Evolutionary conservation across 2,888 invertebrate genomes (phyloP), one percentile per base, ranked within the genome.

Genomic region (Geophilus truncorum): DNA sequence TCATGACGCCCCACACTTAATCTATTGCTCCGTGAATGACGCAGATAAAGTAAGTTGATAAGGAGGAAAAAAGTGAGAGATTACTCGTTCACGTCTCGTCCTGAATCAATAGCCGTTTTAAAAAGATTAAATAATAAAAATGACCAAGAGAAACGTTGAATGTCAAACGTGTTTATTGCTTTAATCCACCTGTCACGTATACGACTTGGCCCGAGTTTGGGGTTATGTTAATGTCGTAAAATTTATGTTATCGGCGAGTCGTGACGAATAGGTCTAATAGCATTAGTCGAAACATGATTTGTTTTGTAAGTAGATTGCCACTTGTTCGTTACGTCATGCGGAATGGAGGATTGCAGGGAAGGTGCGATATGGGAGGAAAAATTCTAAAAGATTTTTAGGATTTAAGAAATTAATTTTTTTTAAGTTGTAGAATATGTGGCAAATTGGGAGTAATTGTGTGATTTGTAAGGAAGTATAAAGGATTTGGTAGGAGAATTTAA

Each of bases 1-100:
- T 28, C 9, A 25, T 28, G 28, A 70, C 45, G 45, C 45, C 45
- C n/a, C 45, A 45, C 3, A 45, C 70, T 6, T 70, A 70, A 70
- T 70, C 70, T 70, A 70, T 70, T 70, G 15, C 28, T n/a, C 28
- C n/a, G 28, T 70, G 70, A 70, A 70, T 70, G 28, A 70, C 70
- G 70, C 70, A 70, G 28, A 70, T 70, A 70, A 28, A 70, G 51
- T 51, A 51, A 21, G 4, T 51, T 51, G 51, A 51, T 51, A 51
- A 51, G 51, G 18, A 18, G n/a, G n/a, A 51, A n/a, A 51, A 51
- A 51, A 51, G 51, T 18, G 51, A 51, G 7, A 18, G 51, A 51
- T 51, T 51, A 51, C 18, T 51, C 51, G 15, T 18, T 18, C 51
- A 70, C 23, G 12, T 10, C 70, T 70, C 70, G 15, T 28, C 25